These are phyloP conservation scores for Cyclophora punctaria DNA, from an alignment of 2,888 invertebrate species.

Conservation along the genomic window DNA sequence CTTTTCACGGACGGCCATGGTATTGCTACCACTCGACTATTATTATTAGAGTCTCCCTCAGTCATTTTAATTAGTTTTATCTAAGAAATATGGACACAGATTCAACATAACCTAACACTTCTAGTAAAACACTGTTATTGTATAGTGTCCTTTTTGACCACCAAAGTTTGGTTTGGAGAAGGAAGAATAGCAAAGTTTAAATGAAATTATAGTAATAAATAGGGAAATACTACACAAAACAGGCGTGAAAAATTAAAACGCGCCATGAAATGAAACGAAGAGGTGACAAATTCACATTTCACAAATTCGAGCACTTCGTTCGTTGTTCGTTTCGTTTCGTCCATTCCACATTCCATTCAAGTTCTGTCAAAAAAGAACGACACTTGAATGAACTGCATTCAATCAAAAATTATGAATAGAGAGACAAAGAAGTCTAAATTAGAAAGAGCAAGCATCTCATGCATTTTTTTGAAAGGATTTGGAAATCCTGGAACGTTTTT, in stretches of 20 bases:
- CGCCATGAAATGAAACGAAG: slow-evolving; percentile 32
- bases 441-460: too few species aligned
- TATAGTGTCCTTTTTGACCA: slow-evolving; percentile 6
- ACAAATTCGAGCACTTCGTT: slow-evolving; percentile 19
- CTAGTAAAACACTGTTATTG: slow-evolving; percentile 28
- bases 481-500: not conserved
- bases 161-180: slow-evolving; percentile 1
- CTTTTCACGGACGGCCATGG: slow-evolving; percentile 49
- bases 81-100: slow-evolving; percentile 45
- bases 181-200: not conserved
- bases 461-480: not conserved
- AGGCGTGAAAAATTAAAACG: slow-evolving; percentile 31
- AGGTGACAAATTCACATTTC: not conserved
- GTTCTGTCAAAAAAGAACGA: not conserved
- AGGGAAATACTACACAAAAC: slow-evolving; percentile 7
- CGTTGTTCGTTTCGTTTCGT: slow-evolving; percentile 14
- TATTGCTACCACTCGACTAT: slow-evolving; percentile 47
- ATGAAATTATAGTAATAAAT: slow-evolving; percentile 3
- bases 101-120: slow-evolving; percentile 63
- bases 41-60: slow-evolving; percentile 43
- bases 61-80: slow-evolving; percentile 55
- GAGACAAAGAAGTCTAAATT: too few species aligned
- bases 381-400: slow-evolving; percentile 8
- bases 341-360: not conserved
- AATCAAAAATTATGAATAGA: not conserved